phyloP scores from a whole-genome alignment of 1,140 invertebrate genomes.

The Spodoptera frugiperda region DNA sequence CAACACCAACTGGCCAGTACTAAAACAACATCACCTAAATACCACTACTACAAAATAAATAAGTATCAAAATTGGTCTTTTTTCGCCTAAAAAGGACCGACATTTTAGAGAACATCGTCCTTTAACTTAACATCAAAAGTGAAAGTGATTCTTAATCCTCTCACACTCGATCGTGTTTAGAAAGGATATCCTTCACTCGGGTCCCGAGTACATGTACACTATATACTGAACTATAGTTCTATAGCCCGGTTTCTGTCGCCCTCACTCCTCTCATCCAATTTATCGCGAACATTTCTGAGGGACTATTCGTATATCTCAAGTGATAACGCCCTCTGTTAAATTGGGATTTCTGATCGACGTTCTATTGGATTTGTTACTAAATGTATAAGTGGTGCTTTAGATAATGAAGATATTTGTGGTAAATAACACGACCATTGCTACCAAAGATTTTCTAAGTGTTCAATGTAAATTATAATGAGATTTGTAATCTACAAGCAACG shows the following conservation, averaged over 20 bases:
- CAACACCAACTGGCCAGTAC: too few species aligned
- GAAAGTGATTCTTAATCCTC: slow-evolving; percentile 21
- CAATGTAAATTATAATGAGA: too few species aligned
- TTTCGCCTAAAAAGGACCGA: not conserved
- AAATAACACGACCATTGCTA: not conserved
- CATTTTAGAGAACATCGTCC: slow-evolving; percentile 12
- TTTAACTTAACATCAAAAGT: slow-evolving; percentile 14
- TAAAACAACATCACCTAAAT: too few species aligned
- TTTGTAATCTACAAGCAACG: too few species aligned
- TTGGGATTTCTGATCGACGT: slow-evolving; percentile 23
- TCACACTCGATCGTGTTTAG: slow-evolving; percentile 5
- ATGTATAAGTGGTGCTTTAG: not conserved
- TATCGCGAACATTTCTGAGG: slow-evolving; percentile 44
- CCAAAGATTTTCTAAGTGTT: not conserved
- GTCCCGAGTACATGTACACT: not conserved
- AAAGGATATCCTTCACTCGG: slow-evolving; percentile 17
- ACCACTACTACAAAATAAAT: not conserved
- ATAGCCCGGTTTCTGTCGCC: slow-evolving; percentile 11
- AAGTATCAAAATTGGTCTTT: not conserved
- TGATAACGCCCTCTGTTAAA: slow-evolving; percentile 32
- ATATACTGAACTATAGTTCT: slow-evolving; percentile 9
- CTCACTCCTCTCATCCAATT: slow-evolving; percentile 40
- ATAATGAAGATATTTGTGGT: not conserved
- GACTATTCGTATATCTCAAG: slow-evolving; percentile 36
- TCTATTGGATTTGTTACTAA: slow-evolving; percentile 8